Evolutionary conservation across 2,113 vertebrate species (phyloP).

Genomic region (Nestor notabilis): DNA sequence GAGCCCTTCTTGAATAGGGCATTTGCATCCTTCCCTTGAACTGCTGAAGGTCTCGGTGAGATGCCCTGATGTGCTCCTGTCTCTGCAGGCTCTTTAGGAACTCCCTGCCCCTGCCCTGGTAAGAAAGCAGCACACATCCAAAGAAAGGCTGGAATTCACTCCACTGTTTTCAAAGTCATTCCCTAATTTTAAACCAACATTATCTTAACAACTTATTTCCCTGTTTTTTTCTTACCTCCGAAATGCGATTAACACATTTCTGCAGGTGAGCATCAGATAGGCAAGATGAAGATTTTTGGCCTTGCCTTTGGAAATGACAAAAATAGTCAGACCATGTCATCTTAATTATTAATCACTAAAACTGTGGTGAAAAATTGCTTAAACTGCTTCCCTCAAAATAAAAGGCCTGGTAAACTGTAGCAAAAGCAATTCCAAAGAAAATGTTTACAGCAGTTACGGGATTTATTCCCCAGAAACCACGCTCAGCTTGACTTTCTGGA

Average conservation of each 20-base stretch:
- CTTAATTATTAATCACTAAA: slow-evolving; percentile 11
- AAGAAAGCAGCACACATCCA: rapidly evolving
- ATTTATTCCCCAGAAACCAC: slow-evolving; percentile 31
- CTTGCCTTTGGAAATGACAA: not conserved
- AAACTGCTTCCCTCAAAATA: not conserved
- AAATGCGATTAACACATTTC: rapidly evolving
- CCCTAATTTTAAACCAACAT: not conserved
- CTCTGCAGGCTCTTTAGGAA: not conserved
- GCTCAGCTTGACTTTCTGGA: not conserved
- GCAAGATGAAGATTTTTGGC: not conserved
- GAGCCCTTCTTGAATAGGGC: rapidly evolving
- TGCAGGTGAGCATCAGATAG: not conserved
- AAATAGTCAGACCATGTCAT: not conserved
- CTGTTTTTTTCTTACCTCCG: not conserved
- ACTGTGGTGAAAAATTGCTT: not conserved
- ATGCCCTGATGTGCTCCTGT: rapidly evolving
- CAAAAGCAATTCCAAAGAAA: slow-evolving; percentile 16
- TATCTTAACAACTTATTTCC: not conserved
- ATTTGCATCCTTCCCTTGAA: rapidly evolving
- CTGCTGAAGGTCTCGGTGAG: rapidly evolving
- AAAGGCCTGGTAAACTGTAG: not conserved
- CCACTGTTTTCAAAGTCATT: not conserved
- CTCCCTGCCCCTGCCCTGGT: not conserved
- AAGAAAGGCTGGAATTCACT: too few species aligned
- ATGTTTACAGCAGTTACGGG: not conserved